Evolutionary conservation across 30 jellyfish, hydroid and myxozoan genomes (phyloP).

Genomic region (Hydra vulgaris): DNA sequence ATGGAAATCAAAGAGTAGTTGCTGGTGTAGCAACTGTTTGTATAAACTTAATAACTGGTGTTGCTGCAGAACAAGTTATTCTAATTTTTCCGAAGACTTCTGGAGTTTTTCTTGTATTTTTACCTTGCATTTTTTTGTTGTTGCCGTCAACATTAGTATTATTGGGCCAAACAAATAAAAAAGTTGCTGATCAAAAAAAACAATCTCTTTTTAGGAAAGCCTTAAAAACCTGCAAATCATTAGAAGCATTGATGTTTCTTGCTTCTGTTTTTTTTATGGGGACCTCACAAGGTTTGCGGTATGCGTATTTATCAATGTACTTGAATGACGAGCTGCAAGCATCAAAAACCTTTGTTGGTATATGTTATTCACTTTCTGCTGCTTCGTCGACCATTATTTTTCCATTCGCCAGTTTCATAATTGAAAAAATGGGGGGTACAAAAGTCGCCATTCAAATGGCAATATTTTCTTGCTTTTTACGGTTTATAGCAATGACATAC

Average conservation of each 20-base stretch:
- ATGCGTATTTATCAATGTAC: not conserved
- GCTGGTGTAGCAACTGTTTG: not conserved
- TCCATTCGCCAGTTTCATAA: slow-evolving; percentile 2
- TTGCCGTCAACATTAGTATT: not conserved
- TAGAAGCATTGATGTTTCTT: not conserved
- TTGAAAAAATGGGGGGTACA: not conserved
- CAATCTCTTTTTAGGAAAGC: not conserved
- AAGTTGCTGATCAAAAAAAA: not conserved
- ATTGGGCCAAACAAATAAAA: not conserved
- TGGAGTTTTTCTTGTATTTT: not conserved
- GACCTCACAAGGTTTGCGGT: not conserved
- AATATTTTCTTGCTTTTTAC: not conserved
- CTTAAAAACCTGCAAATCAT: not conserved
- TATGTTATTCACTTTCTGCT: slow-evolving; percentile 2
- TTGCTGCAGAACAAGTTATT: slow-evolving; percentile 13
- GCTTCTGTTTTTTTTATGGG: slow-evolving; percentile 3
- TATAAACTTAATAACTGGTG: slow-evolving; percentile 5
- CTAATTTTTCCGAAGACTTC: not conserved
- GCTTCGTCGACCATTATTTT: not conserved
- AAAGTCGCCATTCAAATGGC: slow-evolving; percentile 1
- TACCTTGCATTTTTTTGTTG: not conserved
- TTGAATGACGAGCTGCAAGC: slow-evolving; percentile 2
- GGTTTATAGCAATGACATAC: slow-evolving; percentile 5
- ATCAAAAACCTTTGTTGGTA: slow-evolving; percentile 13
- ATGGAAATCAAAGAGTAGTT: slow-evolving; percentile 14